Evolutionary conservation across 1,140 invertebrate genomes (phyloP).

Genomic region (Anadara kagoshimensis): DNA sequence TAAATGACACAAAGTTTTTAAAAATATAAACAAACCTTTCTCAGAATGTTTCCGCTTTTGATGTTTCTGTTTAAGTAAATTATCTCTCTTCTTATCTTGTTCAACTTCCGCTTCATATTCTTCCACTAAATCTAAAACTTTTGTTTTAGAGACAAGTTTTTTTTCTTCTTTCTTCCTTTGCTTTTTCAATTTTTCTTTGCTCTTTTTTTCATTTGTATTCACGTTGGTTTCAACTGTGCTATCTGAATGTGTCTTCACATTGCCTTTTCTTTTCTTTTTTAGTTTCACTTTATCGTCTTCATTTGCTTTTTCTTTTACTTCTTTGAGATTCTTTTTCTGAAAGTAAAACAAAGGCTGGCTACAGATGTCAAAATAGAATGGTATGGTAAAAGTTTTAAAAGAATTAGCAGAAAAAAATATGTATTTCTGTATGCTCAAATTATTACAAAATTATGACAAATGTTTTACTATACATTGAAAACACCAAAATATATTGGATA

Average conservation of each 20-base stretch:
- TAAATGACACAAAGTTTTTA: too few relatives aligned
- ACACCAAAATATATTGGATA: too few relatives aligned
- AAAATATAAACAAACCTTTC: too few relatives aligned
- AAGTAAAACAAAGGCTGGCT: neutral
- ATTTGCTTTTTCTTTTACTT: conserved; percentile 23
- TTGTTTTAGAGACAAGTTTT: neutral
- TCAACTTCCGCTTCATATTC: conserved; percentile 7
- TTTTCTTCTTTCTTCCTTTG: neutral
- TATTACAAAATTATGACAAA: too few relatives aligned
- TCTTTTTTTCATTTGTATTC: conserved; percentile 22
- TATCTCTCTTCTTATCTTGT: neutral
- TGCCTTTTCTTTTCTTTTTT: neutral
- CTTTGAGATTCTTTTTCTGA: conserved; percentile 1
- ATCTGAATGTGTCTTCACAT: neutral
- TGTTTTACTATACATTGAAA: too few relatives aligned
- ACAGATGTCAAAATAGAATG: too few relatives aligned
- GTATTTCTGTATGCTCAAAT: too few relatives aligned
- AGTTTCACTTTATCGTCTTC: neutral
- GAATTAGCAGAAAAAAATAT: too few relatives aligned
- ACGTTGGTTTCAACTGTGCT: neutral
- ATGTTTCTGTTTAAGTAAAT: neutral
- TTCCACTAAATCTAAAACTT: conserved; percentile 2
- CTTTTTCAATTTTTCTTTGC: conserved; percentile 29
- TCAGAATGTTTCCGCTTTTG: too few relatives aligned
- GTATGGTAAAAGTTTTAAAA: too few relatives aligned